phyloP scores from a whole-genome alignment of 1,140 invertebrate genomes.

The Drosophila parvula region DNA sequence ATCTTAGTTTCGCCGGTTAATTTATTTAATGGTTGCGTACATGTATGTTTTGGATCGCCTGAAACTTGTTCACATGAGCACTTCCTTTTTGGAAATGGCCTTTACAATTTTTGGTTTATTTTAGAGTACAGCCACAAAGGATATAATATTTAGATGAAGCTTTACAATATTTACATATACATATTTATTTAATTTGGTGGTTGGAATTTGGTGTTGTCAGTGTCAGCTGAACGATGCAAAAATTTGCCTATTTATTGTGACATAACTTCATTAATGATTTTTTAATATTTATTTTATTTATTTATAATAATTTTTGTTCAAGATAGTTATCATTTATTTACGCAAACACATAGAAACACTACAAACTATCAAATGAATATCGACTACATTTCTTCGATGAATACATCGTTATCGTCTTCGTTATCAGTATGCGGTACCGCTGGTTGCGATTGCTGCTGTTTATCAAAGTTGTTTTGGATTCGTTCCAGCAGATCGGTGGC shows the following conservation, averaged over 20 bases:
- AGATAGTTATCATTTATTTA: slow-evolving; percentile 24
- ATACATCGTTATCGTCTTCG: slow-evolving; percentile 72
- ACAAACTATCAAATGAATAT: slow-evolving; percentile 8
- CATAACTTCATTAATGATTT: background rate
- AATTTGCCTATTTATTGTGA: too few species aligned
- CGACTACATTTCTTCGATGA: slow-evolving; percentile 76
- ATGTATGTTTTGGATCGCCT: background rate
- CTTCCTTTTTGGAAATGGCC: slow-evolving; percentile 1
- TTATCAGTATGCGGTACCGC: slow-evolving; percentile 13
- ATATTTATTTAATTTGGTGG: background rate
- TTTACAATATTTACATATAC: too few species aligned
- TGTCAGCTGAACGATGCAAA: too few species aligned
- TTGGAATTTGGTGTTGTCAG: background rate
- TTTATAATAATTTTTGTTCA: slow-evolving; percentile 9
- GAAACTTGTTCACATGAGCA: background rate
- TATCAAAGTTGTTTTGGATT: slow-evolving; percentile 78
- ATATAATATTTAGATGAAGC: background rate
- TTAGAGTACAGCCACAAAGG: background rate
- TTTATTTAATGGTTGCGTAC: too few species aligned
- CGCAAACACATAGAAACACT: slow-evolving; percentile 36
- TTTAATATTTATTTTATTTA: slow-evolving; percentile 14
- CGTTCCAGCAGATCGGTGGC: slow-evolving; percentile 87
- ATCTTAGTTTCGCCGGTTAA: background rate
- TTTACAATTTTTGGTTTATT: slow-evolving; percentile 1
- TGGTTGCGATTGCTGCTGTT: slow-evolving; percentile 38